Evolutionary conservation across 2,797 vertebrate species (phyloP).

Genomic region (Heliangelus exortis): DNA sequence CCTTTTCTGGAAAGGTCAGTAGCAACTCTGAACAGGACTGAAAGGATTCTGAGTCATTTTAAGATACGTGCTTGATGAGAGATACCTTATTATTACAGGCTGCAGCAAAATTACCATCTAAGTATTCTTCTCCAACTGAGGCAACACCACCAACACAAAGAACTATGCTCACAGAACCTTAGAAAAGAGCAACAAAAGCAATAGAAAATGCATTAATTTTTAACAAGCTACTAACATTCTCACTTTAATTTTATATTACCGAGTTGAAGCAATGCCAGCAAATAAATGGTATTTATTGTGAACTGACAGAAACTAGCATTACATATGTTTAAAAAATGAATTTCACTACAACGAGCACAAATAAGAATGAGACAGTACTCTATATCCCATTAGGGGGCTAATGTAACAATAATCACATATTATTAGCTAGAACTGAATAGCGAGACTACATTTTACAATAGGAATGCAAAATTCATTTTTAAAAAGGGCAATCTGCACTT

Average conservation of each 20-base stretch:
- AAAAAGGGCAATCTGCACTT: not conserved
- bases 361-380: not conserved
- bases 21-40: not conserved
- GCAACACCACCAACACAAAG: not conserved
- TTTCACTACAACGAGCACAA: not conserved
- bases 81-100: not conserved
- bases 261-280: not conserved
- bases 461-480: not conserved
- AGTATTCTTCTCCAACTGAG: not conserved
- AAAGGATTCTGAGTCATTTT: not conserved
- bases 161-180: not conserved
- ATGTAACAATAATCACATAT: not conserved
- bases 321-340: not conserved
- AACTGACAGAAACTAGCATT: not conserved
- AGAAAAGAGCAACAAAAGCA: not conserved
- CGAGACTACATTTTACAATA: not conserved
- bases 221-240: not conserved
- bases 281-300: not conserved
- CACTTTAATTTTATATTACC: not conserved
- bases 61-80: not conserved
- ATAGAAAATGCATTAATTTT: not conserved
- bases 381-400: not conserved
- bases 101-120: not conserved
- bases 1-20: slow-evolving; percentile 40
- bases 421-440: not conserved